Conservation (phyloP, 2,113 vertebrate species). For the Osmerus eperlanus region DNA sequence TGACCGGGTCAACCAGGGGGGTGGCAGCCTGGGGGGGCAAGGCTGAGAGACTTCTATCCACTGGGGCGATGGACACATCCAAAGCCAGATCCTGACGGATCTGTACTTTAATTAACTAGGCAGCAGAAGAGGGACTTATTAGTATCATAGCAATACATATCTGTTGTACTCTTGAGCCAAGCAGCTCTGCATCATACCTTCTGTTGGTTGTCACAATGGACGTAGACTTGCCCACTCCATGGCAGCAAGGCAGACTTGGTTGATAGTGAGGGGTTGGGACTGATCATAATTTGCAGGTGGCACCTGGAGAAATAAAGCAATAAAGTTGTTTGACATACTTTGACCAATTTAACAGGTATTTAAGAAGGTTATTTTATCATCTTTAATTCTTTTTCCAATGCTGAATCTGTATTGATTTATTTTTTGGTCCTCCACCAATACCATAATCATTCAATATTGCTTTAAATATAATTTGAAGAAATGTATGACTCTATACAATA, state of each 20-base stretch:
- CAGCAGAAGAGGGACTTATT: neutral
- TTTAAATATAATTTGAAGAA: no score
- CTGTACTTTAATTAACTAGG: slow-evolving; percentile 83
- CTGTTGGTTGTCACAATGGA: slow-evolving; percentile 81
- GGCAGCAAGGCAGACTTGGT: slow-evolving; percentile 79
- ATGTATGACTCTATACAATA: no score
- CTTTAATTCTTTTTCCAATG: neutral
- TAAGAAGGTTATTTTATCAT: no score
- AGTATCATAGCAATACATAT: neutral
- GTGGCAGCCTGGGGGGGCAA: slow-evolving; percentile 65
- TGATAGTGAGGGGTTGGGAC: slow-evolving; percentile 86
- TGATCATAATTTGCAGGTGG: slow-evolving; percentile 84
- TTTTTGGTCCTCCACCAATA: neutral
- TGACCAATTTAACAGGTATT: no score
- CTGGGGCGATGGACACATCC: slow-evolving; percentile 55
- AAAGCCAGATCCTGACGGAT: slow-evolving; percentile 74
- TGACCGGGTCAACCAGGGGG: slow-evolving; percentile 59
- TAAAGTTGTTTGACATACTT: neutral
- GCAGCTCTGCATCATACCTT: slow-evolving; percentile 73
- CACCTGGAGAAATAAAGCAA: slow-evolving; percentile 64
- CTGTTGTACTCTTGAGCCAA: no score
- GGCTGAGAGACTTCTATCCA: slow-evolving; percentile 45
- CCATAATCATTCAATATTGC: no score
- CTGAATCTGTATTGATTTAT: neutral
- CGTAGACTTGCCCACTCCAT: slow-evolving; percentile 88